A percentile compares a stretch with the other conserved stretches of the same genome.
Conservation (phyloP, 2,113 vertebrate genomes). For the Mus musculus region DNA sequence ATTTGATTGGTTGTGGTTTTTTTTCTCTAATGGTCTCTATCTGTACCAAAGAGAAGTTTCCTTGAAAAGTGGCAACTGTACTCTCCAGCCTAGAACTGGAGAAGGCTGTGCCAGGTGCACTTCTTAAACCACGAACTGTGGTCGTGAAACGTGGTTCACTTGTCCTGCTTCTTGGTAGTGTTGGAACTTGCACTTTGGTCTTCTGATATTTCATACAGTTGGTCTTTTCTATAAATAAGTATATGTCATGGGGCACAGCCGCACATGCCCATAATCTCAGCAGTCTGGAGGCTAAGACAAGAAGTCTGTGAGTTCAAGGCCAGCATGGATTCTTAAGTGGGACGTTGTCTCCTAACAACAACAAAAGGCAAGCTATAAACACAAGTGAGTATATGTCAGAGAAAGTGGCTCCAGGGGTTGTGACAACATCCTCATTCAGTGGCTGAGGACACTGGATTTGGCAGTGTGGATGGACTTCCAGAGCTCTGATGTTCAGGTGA, state of each 20-base stretch:
- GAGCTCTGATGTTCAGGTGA: neutral
- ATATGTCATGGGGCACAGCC: neutral
- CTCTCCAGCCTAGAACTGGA: neutral
- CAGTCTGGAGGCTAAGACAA: neutral
- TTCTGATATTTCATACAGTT: conserved; percentile 67
- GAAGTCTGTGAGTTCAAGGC: neutral
- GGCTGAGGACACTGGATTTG: neutral
- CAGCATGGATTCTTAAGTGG: neutral
- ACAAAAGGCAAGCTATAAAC: neutral
- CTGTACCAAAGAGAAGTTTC: neutral
- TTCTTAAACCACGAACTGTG: neutral
- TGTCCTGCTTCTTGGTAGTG: neutral
- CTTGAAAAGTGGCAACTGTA: neutral
- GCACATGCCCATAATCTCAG: neutral
- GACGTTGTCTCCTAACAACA: neutral
- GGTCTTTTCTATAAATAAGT: conserved; percentile 64
- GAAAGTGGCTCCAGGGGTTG: neutral
- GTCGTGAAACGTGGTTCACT: neutral
- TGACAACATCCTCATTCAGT: neutral
- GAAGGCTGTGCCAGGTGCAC: neutral
- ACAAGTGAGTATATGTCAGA: neutral
- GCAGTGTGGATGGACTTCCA: neutral
- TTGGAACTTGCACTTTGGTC: neutral
- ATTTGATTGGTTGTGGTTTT: neutral
- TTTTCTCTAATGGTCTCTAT: neutral